These are phyloP conservation scores for Paramormyrops hopkinsi DNA, from an alignment of 2,797 vertebrate genomes.

Conservation along the genomic window DNA sequence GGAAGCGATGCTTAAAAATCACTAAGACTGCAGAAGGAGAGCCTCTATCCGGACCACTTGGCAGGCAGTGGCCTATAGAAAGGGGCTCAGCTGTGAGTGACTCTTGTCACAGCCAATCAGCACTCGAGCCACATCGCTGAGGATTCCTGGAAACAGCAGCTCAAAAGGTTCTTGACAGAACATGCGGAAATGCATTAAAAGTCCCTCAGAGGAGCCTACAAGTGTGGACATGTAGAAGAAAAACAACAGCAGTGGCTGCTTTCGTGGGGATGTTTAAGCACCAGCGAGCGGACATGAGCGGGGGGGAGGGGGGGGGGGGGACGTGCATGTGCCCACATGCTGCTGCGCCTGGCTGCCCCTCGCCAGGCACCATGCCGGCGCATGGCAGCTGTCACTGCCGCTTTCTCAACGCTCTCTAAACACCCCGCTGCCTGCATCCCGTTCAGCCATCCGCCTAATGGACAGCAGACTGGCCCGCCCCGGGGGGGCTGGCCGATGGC, in stretches of 20 bases:
- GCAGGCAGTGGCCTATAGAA: background rate
- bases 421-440: background rate
- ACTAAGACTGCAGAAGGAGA: background rate
- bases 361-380: background rate
- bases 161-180: background rate
- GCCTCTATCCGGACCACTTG: background rate
- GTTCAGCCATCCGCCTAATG: background rate
- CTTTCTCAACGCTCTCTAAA: conserved; percentile 19
- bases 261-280: background rate
- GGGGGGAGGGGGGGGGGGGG: too few species aligned
- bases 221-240: background rate
- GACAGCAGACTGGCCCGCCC: background rate
- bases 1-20: background rate
- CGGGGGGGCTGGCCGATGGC: background rate
- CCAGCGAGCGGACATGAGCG: background rate
- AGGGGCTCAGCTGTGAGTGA: background rate
- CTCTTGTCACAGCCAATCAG: background rate
- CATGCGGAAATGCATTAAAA: background rate
- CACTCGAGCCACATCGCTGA: background rate
- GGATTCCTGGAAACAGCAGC: background rate
- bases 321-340: background rate
- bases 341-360: background rate
- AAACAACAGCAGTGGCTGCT: background rate
- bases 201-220: background rate
- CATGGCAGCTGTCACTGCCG: conserved; percentile 25